These are phyloP conservation scores for Myiotriccus ornatus DNA, from an alignment of 2,797 vertebrate species.

Conservation along the genomic window DNA sequence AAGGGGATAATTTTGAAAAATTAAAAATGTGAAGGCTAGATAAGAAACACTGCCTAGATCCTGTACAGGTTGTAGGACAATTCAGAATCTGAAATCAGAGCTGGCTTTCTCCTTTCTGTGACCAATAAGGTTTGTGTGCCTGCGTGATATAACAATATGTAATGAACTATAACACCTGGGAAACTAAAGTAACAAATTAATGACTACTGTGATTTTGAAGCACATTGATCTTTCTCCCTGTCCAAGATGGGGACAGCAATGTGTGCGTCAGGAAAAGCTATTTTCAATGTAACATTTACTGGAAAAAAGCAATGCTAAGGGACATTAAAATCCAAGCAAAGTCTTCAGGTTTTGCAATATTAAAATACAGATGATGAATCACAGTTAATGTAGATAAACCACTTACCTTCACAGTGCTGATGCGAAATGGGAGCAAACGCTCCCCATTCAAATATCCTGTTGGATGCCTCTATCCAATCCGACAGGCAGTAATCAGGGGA, in stretches of 20 bases:
- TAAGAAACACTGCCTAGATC: background rate
- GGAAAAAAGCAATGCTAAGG: background rate
- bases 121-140: background rate
- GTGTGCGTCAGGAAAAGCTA: background rate
- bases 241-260: background rate
- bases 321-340: background rate
- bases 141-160: background rate
- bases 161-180: background rate
- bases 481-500: slow-evolving; percentile 52
- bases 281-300: background rate
- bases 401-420: background rate
- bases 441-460: slow-evolving; percentile 35
- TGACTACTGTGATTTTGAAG: background rate
- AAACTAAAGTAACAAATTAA: background rate
- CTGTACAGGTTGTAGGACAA: background rate
- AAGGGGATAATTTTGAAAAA: background rate
- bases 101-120: background rate
- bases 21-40: background rate
- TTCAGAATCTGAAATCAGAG: background rate
- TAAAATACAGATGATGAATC: background rate
- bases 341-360: background rate
- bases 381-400: slow-evolving; percentile 9
- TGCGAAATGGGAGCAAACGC: background rate
- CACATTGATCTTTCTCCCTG: background rate
- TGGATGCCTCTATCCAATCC: background rate